phyloP scores from a whole-genome alignment of 2,797 vertebrate genomes.

The Xenops minutus region DNA sequence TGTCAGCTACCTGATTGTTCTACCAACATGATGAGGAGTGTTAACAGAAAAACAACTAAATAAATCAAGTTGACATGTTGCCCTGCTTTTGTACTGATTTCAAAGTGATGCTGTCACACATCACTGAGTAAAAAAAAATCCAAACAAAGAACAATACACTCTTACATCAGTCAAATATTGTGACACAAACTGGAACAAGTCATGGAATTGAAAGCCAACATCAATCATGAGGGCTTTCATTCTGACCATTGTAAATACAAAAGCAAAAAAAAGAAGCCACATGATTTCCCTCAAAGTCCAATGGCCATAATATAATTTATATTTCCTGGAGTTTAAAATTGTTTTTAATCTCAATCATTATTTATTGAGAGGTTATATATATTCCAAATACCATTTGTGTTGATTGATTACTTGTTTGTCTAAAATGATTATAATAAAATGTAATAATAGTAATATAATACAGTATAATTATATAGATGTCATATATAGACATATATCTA shows the following conservation, averaged over 20 bases:
- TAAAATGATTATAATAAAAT: not conserved
- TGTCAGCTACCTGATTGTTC: not conserved
- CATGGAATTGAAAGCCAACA: conserved; percentile 27
- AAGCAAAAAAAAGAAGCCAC: not conserved
- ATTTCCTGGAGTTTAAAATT: not conserved
- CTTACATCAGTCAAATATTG: conserved; percentile 51
- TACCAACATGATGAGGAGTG: not conserved
- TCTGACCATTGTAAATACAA: not conserved
- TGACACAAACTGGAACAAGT: conserved; percentile 50
- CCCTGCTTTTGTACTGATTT: not conserved
- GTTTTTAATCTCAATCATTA: not conserved
- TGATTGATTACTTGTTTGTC: not conserved
- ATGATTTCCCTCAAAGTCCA: not conserved
- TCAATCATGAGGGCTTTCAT: conserved; percentile 13
- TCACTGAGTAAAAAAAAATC: not conserved
- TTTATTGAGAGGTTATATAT: not conserved
- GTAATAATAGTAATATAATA: not conserved
- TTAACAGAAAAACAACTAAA: conserved; percentile 41
- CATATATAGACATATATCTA: too few relatives aligned
- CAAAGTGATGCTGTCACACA: conserved; percentile 30
- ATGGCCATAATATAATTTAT: not conserved
- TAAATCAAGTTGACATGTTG: conserved; percentile 35
- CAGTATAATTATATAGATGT: not conserved
- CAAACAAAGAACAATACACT: not conserved
- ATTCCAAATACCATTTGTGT: not conserved